Percentiles rank a stretch among this genome's conserved stretches.
phyloP scores from a whole-genome alignment of 2,113 vertebrate genomes.

The Benitochromis conjunctus region DNA sequence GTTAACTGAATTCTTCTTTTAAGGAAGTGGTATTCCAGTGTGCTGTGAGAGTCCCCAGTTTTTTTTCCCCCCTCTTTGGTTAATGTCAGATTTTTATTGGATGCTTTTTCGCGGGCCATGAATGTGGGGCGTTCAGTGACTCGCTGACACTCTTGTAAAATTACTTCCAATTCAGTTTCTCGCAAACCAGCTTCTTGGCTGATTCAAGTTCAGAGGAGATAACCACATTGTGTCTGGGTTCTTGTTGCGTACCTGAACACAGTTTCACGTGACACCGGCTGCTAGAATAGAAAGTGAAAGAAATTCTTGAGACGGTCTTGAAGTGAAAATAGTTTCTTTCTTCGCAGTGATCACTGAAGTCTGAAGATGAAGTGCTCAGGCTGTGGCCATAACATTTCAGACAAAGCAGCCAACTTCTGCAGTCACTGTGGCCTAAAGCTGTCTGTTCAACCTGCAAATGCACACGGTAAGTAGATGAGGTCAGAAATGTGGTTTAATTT shows the following conservation, averaged over 20 bases:
- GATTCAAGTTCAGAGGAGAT: not conserved
- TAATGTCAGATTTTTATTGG: not conserved
- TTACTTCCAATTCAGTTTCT: not conserved
- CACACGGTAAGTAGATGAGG: slow-evolving; percentile 23
- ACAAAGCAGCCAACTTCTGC: slow-evolving; percentile 67
- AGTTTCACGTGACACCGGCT: not conserved
- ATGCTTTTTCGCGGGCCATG: accelerated
- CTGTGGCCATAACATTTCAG: slow-evolving; percentile 22
- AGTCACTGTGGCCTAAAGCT: slow-evolving; percentile 49
- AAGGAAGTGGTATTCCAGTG: accelerated
- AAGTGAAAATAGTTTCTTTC: not conserved
- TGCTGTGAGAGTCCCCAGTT: not conserved
- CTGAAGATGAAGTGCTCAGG: slow-evolving; percentile 61
- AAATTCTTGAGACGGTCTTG: not conserved
- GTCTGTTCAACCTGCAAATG: not conserved
- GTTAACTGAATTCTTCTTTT: not conserved
- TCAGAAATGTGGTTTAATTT: not conserved
- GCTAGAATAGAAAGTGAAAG: slow-evolving; percentile 47
- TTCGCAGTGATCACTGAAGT: not conserved
- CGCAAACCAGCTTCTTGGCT: not conserved
- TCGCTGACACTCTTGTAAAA: not conserved
- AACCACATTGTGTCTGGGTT: accelerated
- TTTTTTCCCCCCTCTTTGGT: not conserved
- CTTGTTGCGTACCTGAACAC: not conserved
- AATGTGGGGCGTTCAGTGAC: not conserved